Conservation (phyloP, 2,797 vertebrate genomes). For the Enteromius thamalakanensis region DNA sequence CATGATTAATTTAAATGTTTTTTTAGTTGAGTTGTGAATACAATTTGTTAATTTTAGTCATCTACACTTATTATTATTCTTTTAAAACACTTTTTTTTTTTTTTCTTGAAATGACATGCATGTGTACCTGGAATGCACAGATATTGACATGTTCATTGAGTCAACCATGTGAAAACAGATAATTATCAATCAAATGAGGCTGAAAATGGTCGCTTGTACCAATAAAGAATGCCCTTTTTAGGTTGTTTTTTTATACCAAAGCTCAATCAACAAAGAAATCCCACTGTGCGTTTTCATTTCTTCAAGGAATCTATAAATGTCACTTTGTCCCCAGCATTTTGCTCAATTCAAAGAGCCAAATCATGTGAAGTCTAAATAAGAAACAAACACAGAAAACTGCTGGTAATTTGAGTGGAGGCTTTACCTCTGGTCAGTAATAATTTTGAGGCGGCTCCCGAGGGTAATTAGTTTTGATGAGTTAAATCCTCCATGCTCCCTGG, state of each 20-base stretch:
- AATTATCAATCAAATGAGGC: background rate
- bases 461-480: slow-evolving; percentile 58
- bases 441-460: slow-evolving; percentile 30
- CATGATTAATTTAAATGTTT: slow-evolving; percentile 21
- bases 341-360: background rate
- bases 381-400: background rate
- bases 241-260: background rate
- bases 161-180: background rate
- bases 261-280: background rate
- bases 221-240: background rate
- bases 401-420: slow-evolving; percentile 10
- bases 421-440: slow-evolving; percentile 25
- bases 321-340: background rate
- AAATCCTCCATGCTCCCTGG: slow-evolving; percentile 41
- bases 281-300: background rate
- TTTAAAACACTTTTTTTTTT: no score
- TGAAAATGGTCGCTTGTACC: background rate
- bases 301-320: background rate
- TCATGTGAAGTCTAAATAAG: slow-evolving; percentile 18
- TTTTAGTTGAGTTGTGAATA: slow-evolving; percentile 43
- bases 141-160: background rate
- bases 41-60: background rate
- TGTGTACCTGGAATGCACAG: background rate
- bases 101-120: background rate
- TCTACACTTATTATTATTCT: background rate